Conservation (phyloP, 2,113 vertebrate species). For the Ptilonorhynchus violaceus region DNA sequence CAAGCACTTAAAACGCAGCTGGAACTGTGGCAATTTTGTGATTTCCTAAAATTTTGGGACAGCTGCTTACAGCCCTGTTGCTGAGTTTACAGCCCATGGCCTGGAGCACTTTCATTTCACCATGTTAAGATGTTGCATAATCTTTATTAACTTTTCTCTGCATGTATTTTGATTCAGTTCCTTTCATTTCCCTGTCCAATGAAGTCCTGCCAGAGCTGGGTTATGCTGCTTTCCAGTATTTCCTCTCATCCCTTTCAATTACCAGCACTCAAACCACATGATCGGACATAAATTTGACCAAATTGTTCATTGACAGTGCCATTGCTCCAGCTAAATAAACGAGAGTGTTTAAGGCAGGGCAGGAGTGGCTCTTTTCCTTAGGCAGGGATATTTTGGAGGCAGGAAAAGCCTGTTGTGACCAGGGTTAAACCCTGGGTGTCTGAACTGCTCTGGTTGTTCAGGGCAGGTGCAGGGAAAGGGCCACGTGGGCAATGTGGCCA, state of each 20-base stretch:
- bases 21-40: neutral
- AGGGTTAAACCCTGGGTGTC: neutral
- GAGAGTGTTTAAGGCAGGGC: neutral
- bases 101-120: neutral
- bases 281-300: neutral
- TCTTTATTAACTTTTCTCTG: neutral
- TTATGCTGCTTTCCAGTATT: neutral
- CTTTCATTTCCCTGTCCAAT: neutral
- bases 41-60: neutral
- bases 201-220: neutral
- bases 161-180: neutral
- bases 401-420: neutral
- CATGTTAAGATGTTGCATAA: neutral
- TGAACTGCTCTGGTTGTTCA: neutral
- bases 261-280: neutral
- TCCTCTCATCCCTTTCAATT: neutral
- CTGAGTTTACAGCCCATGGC: neutral
- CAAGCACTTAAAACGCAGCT: neutral
- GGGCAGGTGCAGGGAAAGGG: neutral
- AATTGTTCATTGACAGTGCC: neutral
- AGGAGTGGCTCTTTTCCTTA: neutral
- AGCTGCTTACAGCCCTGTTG: neutral
- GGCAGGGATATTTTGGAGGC: neutral
- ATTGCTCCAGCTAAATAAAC: neutral
- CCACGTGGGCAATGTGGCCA: accelerated